Evolutionary conservation across 2,888 invertebrate genomes (phyloP).

Genomic region (Trichopoda pennipes): DNA sequence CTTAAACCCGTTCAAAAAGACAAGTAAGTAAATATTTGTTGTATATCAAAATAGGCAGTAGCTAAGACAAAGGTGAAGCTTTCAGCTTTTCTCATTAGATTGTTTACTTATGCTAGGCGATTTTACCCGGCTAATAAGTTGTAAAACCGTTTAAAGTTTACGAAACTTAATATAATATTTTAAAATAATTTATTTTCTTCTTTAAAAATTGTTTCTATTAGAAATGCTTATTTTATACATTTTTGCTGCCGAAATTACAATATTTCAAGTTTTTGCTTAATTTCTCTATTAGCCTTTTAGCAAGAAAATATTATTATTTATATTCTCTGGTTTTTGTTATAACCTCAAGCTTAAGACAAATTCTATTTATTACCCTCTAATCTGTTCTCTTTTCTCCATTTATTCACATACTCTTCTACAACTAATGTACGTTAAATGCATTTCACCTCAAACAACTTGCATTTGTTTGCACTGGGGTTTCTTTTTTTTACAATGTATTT

Average conservation of each 20-base stretch:
- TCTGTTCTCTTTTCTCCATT: background rate
- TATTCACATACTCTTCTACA: background rate
- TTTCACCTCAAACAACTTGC: constrained; percentile 58
- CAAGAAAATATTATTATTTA: background rate
- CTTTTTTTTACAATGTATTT: constrained; percentile 7
- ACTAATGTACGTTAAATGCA: constrained; percentile 22
- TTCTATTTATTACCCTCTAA: background rate
- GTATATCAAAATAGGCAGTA: too few species aligned
- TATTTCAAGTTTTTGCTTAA: background rate
- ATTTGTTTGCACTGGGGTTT: constrained; percentile 53
- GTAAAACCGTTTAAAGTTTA: too few species aligned
- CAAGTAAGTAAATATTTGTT: too few species aligned
- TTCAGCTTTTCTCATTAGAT: too few species aligned
- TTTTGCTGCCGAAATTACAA: background rate
- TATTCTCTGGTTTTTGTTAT: background rate
- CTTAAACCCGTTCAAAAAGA: too few species aligned
- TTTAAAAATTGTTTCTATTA: too few species aligned
- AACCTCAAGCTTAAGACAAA: constrained; percentile 2
- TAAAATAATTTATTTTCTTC: too few species aligned
- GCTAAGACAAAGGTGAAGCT: too few species aligned
- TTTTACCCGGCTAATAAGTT: too few species aligned
- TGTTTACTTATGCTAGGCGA: too few species aligned
- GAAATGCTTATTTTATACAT: background rate
- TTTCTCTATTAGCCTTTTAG: background rate
- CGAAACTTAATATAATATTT: too few species aligned